Evolutionary conservation across 2,113 vertebrate species (phyloP), one percentile per base, ranked within the genome.

Genomic region (Lates calcarifer): DNA sequence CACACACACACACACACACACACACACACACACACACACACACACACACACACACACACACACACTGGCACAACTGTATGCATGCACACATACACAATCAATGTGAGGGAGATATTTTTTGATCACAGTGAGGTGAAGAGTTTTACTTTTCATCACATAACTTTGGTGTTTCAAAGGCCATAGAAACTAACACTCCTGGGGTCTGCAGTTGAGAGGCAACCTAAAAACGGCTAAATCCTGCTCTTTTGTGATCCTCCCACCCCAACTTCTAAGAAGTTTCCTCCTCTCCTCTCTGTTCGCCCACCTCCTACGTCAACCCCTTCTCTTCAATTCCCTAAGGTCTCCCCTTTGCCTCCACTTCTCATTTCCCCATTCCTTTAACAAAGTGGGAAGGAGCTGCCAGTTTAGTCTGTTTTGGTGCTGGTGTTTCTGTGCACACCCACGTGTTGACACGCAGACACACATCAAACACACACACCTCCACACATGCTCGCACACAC

Each of bases 151-250:
- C 69, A 90, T 90, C 77, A 31, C 57, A 76, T 63, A 77, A 89
- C 88, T 89, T 89, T 85, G 71, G 71, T 85, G 69, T 86, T 89
- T 91, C 87, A 91, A 90, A 92, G 82, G 72, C 85, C 86, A 75
- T 28, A 68, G 74, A 47, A 81, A 64, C 64, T 76, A 71, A 85
- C 75, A 83, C 78, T 92, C 85, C 78, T 79, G 81, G 28, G 82
- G 79, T 88, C 62, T 86, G 66, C 58, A 78, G 79, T 90, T 87
- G 64, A 90, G 90, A 90, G 77, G 84, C 75, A 88, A 85, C 80
- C 71, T 88, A 76, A 86, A 90, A 91, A 80, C 65, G 47, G 77
- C 61, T 88, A 91, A 89, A 91, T 64, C 77, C 10, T 87, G 67
- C 74, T 89, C 72, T 82, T 90, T 78, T 89, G 78, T 90, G 74